Conservation (phyloP, 2,888 invertebrate species). For the Eueremaeus valkanovi region DNA sequence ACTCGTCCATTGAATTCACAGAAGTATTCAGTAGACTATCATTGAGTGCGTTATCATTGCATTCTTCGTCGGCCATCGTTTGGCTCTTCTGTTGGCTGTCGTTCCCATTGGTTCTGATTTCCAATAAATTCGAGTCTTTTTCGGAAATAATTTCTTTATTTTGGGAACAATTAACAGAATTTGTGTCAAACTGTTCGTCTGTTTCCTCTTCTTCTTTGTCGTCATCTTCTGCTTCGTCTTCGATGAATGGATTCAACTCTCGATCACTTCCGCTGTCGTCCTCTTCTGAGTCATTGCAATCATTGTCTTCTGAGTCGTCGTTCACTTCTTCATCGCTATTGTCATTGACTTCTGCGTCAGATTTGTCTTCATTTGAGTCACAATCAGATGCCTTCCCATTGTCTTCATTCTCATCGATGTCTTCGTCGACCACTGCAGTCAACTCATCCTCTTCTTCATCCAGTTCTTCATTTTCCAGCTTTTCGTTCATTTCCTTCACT, state of each 20-base stretch:
- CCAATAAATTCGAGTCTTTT: background rate
- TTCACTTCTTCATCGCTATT: background rate
- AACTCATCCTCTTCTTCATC: background rate
- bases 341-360: background rate
- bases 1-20: background rate
- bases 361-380: background rate
- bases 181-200: background rate
- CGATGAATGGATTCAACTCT: background rate
- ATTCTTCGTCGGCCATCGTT: background rate
- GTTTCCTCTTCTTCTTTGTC: background rate
- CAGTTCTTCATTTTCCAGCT: slow-evolving; percentile 1
- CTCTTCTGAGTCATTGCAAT: background rate
- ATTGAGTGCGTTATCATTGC: background rate
- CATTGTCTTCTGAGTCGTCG: background rate
- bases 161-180: background rate
- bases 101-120: background rate
- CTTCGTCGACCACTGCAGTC: background rate
- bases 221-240: slow-evolving; percentile 7
- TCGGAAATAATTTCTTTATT: background rate
- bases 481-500: background rate
- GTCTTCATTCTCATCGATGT: slow-evolving; percentile 1
- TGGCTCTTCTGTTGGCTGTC: background rate
- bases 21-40: slow-evolving; percentile 17
- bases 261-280: background rate
- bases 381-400: background rate